These are phyloP conservation scores for Atherix ibis DNA, from an alignment of 2,888 invertebrate genomes.

Conservation along the genomic window DNA sequence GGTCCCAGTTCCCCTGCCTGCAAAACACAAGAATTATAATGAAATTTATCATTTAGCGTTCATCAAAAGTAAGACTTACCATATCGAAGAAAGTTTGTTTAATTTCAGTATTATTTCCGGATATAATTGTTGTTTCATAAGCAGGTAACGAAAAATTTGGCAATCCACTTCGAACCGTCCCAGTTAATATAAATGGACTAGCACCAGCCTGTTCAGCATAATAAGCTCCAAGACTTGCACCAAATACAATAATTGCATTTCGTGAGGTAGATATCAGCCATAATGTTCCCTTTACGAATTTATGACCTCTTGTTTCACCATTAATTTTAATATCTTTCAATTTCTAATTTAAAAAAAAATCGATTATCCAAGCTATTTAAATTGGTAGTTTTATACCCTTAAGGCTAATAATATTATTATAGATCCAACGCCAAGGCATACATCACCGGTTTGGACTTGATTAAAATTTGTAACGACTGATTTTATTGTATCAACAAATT, in stretches of 20 bases:
- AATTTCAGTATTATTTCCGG: conserved; percentile 20
- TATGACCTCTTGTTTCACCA: conserved; percentile 30
- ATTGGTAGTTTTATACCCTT: conserved; percentile 39
- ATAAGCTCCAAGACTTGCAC: conserved; percentile 41
- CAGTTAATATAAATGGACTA: conserved; percentile 58
- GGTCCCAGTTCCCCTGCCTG: conserved; percentile 63
- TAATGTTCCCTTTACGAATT: conserved; percentile 38
- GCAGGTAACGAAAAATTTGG: conserved; percentile 53
- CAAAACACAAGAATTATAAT: neutral
- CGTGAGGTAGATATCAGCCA: conserved; percentile 71
- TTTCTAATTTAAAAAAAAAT: conserved; percentile 37
- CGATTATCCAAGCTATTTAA: too few species aligned
- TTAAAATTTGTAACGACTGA: conserved; percentile 54
- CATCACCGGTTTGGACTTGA: conserved; percentile 52
- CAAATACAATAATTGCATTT: conserved; percentile 67
- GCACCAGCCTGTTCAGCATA: conserved; percentile 37
- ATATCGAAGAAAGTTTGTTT: conserved; percentile 23
- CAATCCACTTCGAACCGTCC: conserved; percentile 50
- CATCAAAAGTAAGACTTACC: conserved; percentile 18
- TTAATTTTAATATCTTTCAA: conserved; percentile 45
- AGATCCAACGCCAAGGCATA: conserved; percentile 53
- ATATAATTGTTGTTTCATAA: conserved; percentile 41
- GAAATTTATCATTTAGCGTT: neutral
- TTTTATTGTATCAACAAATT: conserved; percentile 57
- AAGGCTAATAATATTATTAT: conserved; percentile 56